These are phyloP conservation scores for Musca vetustissima DNA, from an alignment of 1,140 invertebrate species.

Conservation along the genomic window DNA sequence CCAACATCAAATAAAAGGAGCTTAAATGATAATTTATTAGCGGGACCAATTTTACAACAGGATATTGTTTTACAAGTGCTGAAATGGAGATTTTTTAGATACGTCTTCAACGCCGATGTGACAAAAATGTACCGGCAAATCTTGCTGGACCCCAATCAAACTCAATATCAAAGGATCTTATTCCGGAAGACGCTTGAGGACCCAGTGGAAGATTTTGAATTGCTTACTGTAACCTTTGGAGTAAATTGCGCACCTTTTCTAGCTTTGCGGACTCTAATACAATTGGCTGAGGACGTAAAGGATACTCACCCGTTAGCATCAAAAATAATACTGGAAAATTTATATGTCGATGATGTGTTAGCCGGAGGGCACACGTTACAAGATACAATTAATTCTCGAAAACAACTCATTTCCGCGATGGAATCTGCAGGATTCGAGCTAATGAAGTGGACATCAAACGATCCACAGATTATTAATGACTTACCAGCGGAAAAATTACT, in stretches of 20 bases:
- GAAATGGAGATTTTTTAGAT: neutral
- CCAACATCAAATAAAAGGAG: neutral
- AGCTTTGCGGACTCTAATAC: neutral
- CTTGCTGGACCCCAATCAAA: neutral
- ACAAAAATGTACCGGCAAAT: slow-evolving; percentile 22
- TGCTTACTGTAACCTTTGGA: neutral
- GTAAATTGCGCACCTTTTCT: slow-evolving; percentile 9
- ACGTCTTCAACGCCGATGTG: slow-evolving; percentile 3
- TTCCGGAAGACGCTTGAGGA: neutral
- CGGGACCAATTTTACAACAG: slow-evolving; percentile 8
- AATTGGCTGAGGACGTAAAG: neutral
- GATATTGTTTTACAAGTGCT: neutral
- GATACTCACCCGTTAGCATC: neutral
- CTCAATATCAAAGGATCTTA: neutral
- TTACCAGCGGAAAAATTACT: neutral
- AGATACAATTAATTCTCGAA: too few relatives aligned
- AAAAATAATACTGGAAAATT: neutral
- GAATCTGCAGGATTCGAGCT: neutral
- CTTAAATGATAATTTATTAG: slow-evolving; percentile 12
- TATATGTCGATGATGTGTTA: slow-evolving; percentile 14
- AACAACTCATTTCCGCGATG: too few relatives aligned
- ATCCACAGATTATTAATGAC: neutral
- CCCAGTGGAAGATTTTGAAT: neutral
- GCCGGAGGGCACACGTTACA: too few relatives aligned
- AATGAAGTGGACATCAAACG: neutral